Evolutionary conservation across 2,888 invertebrate species (phyloP).

Genomic region (Cabera pusaria): DNA sequence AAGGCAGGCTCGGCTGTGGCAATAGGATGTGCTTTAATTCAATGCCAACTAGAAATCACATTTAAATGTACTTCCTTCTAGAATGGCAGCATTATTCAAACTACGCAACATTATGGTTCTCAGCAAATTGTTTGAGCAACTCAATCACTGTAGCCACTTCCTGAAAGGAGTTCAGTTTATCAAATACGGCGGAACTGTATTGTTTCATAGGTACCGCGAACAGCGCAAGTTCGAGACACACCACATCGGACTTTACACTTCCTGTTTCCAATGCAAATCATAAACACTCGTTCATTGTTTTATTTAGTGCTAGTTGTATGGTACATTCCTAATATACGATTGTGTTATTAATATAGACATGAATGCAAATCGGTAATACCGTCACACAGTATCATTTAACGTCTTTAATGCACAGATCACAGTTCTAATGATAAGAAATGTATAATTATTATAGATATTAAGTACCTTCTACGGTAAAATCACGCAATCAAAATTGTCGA

Average conservation of each 20-base stretch:
- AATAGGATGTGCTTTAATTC: constrained; percentile 30
- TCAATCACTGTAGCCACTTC: constrained; percentile 60
- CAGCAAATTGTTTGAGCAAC: constrained; percentile 44
- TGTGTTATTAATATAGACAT: constrained; percentile 15
- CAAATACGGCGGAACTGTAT: constrained; percentile 80
- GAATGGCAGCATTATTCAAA: constrained; percentile 36
- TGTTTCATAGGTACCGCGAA: constrained; percentile 78
- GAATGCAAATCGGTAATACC: no score
- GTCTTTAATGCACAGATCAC: no score
- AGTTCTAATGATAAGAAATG: no score
- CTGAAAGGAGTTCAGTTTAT: constrained; percentile 73
- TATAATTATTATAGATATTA: no score
- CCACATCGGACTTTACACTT: constrained; percentile 70
- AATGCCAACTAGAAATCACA: constrained; percentile 11
- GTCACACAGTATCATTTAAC: no score
- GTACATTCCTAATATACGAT: constrained; percentile 26
- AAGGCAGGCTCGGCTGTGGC: constrained; percentile 17
- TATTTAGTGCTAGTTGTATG: constrained; percentile 41
- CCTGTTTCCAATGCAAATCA: constrained; percentile 77
- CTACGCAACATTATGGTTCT: constrained; percentile 39
- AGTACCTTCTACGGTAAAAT: no score
- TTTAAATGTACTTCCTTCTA: constrained; percentile 8
- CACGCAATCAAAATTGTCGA: constrained; percentile 38
- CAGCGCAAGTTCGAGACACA: constrained; percentile 70
- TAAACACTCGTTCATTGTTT: constrained; percentile 73